Percentiles rank a stretch among this genome's conserved stretches.
phyloP scores from a whole-genome alignment of 2,888 invertebrate species.

The Ashinkailepas kermadecensis region DNA sequence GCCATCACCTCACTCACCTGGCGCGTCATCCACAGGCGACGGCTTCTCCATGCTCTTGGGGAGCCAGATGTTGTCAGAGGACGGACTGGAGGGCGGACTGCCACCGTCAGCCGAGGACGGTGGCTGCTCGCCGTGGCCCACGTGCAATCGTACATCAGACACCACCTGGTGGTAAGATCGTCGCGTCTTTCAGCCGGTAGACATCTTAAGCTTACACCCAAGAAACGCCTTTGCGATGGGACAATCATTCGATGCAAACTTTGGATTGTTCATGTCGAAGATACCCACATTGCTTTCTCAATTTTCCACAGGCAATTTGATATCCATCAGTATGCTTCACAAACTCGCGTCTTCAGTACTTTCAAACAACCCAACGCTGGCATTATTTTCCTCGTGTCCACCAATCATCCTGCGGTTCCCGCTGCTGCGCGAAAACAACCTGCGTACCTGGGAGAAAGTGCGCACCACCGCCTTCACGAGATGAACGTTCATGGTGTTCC shows the following conservation, averaged over 20 bases:
- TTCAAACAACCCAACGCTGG: too few species aligned
- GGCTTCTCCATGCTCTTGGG: background rate
- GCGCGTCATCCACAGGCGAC: background rate
- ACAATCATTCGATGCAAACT: too few species aligned
- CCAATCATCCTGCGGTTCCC: too few species aligned
- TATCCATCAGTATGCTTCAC: too few species aligned
- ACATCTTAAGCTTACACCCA: too few species aligned
- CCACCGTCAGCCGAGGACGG: background rate
- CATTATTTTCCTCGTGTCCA: too few species aligned
- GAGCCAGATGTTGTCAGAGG: background rate
- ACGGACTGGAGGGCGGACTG: constrained; percentile 3
- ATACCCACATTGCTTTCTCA: too few species aligned
- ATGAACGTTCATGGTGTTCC: background rate
- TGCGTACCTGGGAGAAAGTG: background rate
- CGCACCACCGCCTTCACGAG: background rate
- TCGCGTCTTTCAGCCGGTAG: background rate
- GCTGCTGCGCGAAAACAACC: too few species aligned
- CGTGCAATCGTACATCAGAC: background rate
- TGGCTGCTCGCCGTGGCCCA: background rate
- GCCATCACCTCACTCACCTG: background rate
- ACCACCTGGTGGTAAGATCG: background rate
- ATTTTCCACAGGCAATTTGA: too few species aligned
- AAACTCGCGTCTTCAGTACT: too few species aligned
- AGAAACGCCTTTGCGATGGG: too few species aligned
- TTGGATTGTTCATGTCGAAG: too few species aligned